phyloP scores from a whole-genome alignment of 2,113 vertebrate species.

The Chroicocephalus ridibundus region DNA sequence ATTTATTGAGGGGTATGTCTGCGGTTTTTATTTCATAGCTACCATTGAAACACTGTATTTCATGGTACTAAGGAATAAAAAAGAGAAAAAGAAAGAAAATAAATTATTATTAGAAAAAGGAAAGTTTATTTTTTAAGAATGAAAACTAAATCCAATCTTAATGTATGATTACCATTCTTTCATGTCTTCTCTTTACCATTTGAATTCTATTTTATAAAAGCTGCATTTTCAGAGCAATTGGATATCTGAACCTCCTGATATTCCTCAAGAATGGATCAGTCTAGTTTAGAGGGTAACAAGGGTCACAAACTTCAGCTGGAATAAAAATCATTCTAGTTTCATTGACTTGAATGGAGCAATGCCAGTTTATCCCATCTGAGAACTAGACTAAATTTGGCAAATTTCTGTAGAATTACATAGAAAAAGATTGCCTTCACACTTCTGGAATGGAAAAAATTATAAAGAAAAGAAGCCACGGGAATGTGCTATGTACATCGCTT shows the following conservation, averaged over 20 bases:
- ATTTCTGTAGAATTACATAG: neutral
- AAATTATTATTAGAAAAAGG: neutral
- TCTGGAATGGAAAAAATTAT: neutral
- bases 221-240: neutral
- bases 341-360: neutral
- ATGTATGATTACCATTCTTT: neutral
- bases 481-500: neutral
- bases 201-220: neutral
- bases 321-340: neutral
- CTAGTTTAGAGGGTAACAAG: neutral
- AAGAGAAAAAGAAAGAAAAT: neutral
- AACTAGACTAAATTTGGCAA: neutral
- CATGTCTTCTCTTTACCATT: neutral
- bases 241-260: neutral
- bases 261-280: neutral
- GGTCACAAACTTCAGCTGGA: neutral
- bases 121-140: neutral
- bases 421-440: neutral
- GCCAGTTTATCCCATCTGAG: neutral
- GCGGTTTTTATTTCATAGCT: neutral
- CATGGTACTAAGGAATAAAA: neutral
- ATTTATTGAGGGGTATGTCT: neutral
- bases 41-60: neutral
- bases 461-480: neutral
- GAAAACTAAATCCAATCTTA: neutral